A percentile compares a stretch with the other conserved stretches of the same genome.
phyloP scores from a whole-genome alignment of 2,888 invertebrate genomes.

The Phengaris arion region DNA sequence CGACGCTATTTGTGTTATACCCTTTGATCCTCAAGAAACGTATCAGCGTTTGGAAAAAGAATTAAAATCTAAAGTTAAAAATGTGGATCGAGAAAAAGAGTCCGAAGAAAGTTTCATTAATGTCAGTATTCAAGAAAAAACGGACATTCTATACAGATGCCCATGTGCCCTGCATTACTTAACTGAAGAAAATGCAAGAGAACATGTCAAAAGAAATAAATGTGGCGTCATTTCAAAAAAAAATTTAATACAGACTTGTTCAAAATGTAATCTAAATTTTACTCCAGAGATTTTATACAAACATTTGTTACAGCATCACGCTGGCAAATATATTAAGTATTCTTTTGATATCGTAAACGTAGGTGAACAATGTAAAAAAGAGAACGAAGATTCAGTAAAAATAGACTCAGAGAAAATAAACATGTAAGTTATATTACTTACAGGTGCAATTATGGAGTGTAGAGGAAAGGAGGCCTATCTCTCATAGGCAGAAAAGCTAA shows the following conservation, averaged over 20 bases:
- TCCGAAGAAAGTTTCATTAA: slow-evolving; percentile 13
- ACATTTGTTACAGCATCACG: slow-evolving; percentile 60
- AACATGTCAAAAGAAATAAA: slow-evolving; percentile 46
- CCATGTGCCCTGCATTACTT: slow-evolving; percentile 59
- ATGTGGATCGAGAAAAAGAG: slow-evolving; percentile 19
- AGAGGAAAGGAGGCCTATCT: too few species aligned
- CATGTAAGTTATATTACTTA: too few species aligned
- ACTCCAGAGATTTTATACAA: slow-evolving; percentile 56
- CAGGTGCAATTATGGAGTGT: too few species aligned
- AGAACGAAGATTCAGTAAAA: not conserved
- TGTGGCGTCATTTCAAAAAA: slow-evolving; percentile 36
- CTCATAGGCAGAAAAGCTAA: too few species aligned
- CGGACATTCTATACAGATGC: slow-evolving; percentile 55
- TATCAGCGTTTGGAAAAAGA: slow-evolving; percentile 14
- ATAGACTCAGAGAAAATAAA: not conserved
- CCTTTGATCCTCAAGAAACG: slow-evolving; percentile 40
- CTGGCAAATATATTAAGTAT: slow-evolving; percentile 49
- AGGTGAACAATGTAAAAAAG: not conserved
- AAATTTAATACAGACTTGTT: slow-evolving; percentile 51
- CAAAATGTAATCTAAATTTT: slow-evolving; percentile 59
- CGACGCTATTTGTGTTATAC: slow-evolving; percentile 51
- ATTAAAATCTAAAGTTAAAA: not conserved
- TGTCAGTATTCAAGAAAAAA: slow-evolving; percentile 34
- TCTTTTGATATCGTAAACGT: slow-evolving; percentile 48
- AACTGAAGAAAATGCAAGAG: slow-evolving; percentile 45